A percentile compares a stretch with the other conserved stretches of the same genome.
phyloP scores from a whole-genome alignment of 2,888 invertebrate species.

The Euspilapteryx auroguttella region DNA sequence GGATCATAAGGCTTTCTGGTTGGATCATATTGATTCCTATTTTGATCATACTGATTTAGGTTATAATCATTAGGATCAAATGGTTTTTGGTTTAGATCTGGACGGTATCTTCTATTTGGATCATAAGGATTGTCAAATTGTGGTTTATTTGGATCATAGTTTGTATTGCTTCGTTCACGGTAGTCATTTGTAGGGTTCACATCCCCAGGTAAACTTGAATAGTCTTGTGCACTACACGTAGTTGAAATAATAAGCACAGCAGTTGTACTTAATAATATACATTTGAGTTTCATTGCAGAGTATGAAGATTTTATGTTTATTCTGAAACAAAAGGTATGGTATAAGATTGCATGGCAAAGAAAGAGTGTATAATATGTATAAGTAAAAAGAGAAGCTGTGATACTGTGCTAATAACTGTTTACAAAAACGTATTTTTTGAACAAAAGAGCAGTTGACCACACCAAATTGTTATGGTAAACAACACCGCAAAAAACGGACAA shows the following conservation, averaged over 20 bases:
- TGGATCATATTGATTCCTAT: conserved; percentile 9
- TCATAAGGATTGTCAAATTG: conserved; percentile 42
- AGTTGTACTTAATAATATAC: too few species aligned
- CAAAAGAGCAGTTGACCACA: too few species aligned
- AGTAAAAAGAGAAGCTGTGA: too few species aligned
- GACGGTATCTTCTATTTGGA: conserved; percentile 13
- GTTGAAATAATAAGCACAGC: too few species aligned
- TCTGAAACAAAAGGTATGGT: conserved; percentile 20
- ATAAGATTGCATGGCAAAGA: too few species aligned
- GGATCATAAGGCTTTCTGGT: conserved; percentile 17
- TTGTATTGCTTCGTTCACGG: conserved; percentile 11
- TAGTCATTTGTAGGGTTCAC: conserved; percentile 35
- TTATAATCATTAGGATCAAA: neutral
- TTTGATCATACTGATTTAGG: conserved; percentile 8
- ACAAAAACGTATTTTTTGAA: too few species aligned
- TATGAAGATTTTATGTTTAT: conserved; percentile 19
- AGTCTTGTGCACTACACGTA: conserved; percentile 22
- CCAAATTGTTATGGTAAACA: too few species aligned
- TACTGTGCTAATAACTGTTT: too few species aligned
- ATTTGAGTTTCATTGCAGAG: conserved; percentile 46
- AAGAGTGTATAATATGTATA: too few species aligned
- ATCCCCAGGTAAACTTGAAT: conserved; percentile 11
- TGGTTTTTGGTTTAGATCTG: neutral
- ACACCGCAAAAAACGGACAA: too few species aligned
- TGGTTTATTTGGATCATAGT: conserved; percentile 15